A percentile compares a stretch with the other conserved stretches of the same genome.
phyloP scores from a whole-genome alignment of 2,113 vertebrate genomes.

The Hirundichthys speculiger region DNA sequence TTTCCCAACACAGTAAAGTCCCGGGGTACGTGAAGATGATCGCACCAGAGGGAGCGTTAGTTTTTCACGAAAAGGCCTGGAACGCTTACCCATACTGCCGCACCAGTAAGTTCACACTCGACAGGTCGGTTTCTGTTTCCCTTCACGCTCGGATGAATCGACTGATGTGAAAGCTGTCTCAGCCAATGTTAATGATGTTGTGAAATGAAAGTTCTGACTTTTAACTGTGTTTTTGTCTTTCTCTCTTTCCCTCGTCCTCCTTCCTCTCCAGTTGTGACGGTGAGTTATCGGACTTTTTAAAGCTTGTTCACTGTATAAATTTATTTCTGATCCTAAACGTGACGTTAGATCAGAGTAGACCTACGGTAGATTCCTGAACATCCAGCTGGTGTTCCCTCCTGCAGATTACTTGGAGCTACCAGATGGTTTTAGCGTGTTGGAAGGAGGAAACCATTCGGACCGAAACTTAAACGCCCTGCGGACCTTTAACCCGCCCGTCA shows the following conservation, averaged over 20 bases:
- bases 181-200: too few species aligned
- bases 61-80: conserved; percentile 98
- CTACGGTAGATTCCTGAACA: not conserved
- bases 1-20: conserved; percentile 88
- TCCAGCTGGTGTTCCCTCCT: not conserved
- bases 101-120: conserved; percentile 84
- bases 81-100: conserved; percentile 97
- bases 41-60: conserved; percentile 94
- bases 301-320: not conserved
- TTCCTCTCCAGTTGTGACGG: conserved; percentile 90
- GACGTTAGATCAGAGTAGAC: too few species aligned
- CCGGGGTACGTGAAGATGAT: conserved; percentile 95
- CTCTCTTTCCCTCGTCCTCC: conserved; percentile 25
- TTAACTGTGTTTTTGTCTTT: conserved; percentile 41
- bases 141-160: too few species aligned
- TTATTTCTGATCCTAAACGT: not conserved
- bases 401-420: not conserved
- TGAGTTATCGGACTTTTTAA: conserved; percentile 78
- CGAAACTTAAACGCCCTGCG: too few species aligned
- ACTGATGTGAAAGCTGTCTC: too few species aligned
- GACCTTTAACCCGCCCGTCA: too few species aligned
- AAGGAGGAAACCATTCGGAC: too few species aligned
- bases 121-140: too few species aligned
- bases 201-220: not conserved
- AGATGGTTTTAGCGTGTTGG: too few species aligned